Evolutionary conservation across 1,140 invertebrate species (phyloP).

Genomic region (Pogonognathellus flavescens): DNA sequence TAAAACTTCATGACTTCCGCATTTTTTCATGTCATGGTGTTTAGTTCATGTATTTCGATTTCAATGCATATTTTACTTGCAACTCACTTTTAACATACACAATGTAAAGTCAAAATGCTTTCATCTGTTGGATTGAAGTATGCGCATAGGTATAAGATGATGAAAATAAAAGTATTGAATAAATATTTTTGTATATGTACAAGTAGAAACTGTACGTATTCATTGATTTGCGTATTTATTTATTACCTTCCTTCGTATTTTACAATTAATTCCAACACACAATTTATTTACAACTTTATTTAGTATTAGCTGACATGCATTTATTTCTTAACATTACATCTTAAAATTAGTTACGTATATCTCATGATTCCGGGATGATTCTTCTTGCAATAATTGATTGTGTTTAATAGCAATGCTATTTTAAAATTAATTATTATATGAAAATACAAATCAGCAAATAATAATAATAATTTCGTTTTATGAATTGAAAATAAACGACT

Average conservation of each 20-base stretch:
- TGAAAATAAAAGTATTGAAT: not conserved
- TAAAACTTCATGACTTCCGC: no score
- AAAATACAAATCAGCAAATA: not conserved
- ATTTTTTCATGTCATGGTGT: no score
- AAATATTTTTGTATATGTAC: not conserved
- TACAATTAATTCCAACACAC: not conserved
- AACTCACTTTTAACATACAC: no score
- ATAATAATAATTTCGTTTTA: no score
- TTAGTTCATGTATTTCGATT: no score
- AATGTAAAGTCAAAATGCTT: no score
- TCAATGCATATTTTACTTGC: no score
- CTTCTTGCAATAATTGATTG: slow-evolving; percentile 39
- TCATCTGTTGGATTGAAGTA: no score
- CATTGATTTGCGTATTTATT: slow-evolving; percentile 5
- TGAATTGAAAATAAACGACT: no score
- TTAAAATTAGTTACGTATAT: slow-evolving; percentile 41
- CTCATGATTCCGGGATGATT: slow-evolving; percentile 48
- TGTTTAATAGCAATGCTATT: slow-evolving; percentile 22
- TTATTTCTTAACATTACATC: not conserved
- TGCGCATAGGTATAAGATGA: no score
- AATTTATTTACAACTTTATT: slow-evolving; percentile 23
- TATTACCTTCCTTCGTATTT: slow-evolving; percentile 10
- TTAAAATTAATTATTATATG: not conserved
- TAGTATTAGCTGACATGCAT: slow-evolving; percentile 30
- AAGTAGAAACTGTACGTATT: not conserved